These are phyloP conservation scores for Aegotheles bennettii DNA, from an alignment of 2,113 vertebrate species.

Conservation along the genomic window DNA sequence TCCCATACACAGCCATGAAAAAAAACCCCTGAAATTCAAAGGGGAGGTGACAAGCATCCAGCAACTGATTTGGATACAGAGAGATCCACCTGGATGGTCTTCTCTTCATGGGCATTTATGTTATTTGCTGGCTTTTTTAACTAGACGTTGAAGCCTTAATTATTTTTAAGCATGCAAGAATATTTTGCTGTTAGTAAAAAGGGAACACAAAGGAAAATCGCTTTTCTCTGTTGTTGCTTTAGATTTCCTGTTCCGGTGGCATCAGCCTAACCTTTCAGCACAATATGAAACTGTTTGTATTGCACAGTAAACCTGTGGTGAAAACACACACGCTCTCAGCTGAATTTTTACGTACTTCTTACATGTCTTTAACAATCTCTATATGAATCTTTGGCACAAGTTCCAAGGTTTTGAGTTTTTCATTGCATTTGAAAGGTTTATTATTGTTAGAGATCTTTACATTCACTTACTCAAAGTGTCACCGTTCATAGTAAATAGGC, in stretches of 20 bases:
- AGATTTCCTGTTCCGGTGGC: neutral
- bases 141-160: neutral
- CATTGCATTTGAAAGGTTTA: accelerated
- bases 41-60: neutral
- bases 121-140: neutral
- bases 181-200: neutral
- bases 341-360: neutral
- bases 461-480: neutral
- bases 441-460: neutral
- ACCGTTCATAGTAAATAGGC: neutral
- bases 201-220: neutral
- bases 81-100: neutral
- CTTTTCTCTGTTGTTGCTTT: neutral
- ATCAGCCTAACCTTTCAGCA: neutral
- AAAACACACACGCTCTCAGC: neutral
- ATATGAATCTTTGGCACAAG: neutral
- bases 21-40: neutral
- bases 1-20: neutral
- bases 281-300: neutral
- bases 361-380: neutral
- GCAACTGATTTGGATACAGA: neutral
- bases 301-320: neutral
- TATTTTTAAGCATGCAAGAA: neutral
- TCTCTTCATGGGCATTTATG: neutral
- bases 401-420: neutral